A percentile compares a stretch with the other conserved stretches of the same genome.
These are phyloP conservation scores for Seriola aureovittata DNA, from an alignment of 2,113 vertebrate species.

Conservation along the genomic window DNA sequence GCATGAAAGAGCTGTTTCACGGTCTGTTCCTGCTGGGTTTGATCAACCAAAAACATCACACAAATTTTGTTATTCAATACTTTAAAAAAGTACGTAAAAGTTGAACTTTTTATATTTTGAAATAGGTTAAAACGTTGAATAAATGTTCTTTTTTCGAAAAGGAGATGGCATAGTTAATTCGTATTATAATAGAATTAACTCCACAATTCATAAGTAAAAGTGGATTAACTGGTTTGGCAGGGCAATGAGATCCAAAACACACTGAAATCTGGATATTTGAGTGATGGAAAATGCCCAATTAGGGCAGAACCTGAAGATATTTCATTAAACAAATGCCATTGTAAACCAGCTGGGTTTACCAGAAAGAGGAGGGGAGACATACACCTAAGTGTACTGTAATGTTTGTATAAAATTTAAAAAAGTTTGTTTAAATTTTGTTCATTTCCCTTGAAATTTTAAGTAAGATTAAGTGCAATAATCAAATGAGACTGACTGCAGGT, in stretches of 20 bases:
- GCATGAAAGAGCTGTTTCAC: neutral
- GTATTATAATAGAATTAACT: no score
- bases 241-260: neutral
- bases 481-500: neutral
- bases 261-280: neutral
- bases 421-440: neutral
- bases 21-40: neutral
- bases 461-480: neutral
- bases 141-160: neutral
- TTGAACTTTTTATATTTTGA: neutral
- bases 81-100: no score
- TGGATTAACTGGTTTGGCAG: neutral
- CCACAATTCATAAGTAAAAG: neutral
- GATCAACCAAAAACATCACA: neutral
- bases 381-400: constrained; percentile 5
- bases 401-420: neutral
- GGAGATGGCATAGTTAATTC: neutral
- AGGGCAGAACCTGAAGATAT: neutral
- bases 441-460: neutral
- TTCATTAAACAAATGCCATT: neutral
- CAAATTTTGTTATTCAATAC: neutral
- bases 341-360: neutral
- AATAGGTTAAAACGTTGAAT: neutral
- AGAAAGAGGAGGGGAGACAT: constrained; percentile 2
- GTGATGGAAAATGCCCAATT: neutral